phyloP scores from a whole-genome alignment of 2,888 invertebrate genomes.

The Leptura quadrifasciata region DNA sequence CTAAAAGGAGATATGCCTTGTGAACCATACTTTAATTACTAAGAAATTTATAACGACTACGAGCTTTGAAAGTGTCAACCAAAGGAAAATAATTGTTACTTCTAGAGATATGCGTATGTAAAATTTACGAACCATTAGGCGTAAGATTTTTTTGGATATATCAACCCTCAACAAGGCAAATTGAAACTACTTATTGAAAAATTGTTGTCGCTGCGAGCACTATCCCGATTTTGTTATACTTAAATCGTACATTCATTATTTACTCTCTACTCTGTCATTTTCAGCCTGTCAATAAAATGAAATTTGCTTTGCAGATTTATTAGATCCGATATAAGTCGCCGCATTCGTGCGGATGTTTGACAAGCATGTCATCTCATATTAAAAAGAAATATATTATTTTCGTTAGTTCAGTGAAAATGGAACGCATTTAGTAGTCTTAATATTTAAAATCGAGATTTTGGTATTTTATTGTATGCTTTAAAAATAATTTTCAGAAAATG shows the following conservation, averaged over 20 bases:
- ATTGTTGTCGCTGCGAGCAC: not conserved
- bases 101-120: too few relatives aligned
- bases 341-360: not conserved
- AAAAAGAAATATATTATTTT: not conserved
- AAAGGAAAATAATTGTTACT: too few relatives aligned
- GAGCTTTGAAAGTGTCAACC: too few relatives aligned
- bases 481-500: too few relatives aligned
- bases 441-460: too few relatives aligned
- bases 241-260: conserved; percentile 3
- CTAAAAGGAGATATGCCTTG: too few relatives aligned
- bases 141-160: not conserved
- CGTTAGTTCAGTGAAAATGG: too few relatives aligned
- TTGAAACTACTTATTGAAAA: not conserved
- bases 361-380: not conserved
- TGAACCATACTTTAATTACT: too few relatives aligned
- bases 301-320: conserved; percentile 1
- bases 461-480: too few relatives aligned
- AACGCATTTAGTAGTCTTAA: too few relatives aligned
- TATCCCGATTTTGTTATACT: not conserved
- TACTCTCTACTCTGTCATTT: not conserved
- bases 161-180: not conserved
- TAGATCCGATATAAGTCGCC: conserved; percentile 2
- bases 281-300: not conserved
- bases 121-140: too few relatives aligned
- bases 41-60: too few relatives aligned